Evolutionary conservation across 2,113 vertebrate species (phyloP), one percentile per base, ranked within the genome.

Genomic region (Albula goreensis): DNA sequence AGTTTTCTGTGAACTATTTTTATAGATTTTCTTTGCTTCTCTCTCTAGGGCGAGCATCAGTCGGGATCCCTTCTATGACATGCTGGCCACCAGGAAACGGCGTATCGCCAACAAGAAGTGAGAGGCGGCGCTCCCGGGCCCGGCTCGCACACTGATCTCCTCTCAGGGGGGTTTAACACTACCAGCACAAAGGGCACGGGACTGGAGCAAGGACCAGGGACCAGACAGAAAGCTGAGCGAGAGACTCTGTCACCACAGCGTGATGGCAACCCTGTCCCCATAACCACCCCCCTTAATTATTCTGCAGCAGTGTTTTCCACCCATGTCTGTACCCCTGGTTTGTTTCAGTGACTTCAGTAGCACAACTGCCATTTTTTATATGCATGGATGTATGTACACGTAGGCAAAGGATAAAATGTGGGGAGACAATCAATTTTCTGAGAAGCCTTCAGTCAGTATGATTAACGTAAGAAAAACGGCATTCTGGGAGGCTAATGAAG

Each of bases 21-120:
- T 8, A 52, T 57, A n/a, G 85, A 19, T 56, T 85, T 52, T 81
- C 48, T 84, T 85, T 88, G 11, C 56, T 82, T 60, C 85, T 86
- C 49, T 84, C 85, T 86, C n/a, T 93, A 99, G 98, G 93, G 98
- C 98, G 1, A 99, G 98, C 91, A 99, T 99, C 96, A 99, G 97
- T 93, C 97, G 96, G 90, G 98, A 99, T 88, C 98, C 98, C 22
- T 99, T 99, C 94, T 99, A 99, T 6, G 98, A 99, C 92, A 99
- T 99, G 98, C 90, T 99, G 93, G 98, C 98, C 84, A 99, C 97
- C 52, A 96, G 98, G 93, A 99, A 99, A 89, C 94, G 97, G 89
- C 97, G 98, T 93, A 97, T 99, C 85, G 98, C 98, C 90, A 97
- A 97, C 89, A 99, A 99, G 91, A 99, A 99, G 92, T 99, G 97